Percentiles rank a stretch among this genome's conserved stretches.
phyloP scores from a whole-genome alignment of 2,888 invertebrate genomes.

The Archaeoteleia sp. region DNA sequence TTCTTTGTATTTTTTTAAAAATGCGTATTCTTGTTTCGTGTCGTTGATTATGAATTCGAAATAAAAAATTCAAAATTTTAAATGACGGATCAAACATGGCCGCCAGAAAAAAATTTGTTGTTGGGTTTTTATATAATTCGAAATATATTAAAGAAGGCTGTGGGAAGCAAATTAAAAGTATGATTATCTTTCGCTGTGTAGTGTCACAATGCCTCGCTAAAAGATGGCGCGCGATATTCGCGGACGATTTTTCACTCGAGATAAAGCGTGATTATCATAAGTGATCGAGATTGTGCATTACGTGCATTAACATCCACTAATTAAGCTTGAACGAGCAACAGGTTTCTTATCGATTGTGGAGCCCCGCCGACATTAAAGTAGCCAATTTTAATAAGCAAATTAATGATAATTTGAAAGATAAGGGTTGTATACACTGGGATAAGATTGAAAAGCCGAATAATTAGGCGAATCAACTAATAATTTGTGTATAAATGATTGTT shows the following conservation, averaged over 20 bases:
- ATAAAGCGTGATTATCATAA: conserved; percentile 7
- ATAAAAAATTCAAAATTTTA: neutral
- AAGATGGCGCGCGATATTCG: conserved; percentile 13
- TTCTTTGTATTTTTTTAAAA: too few relatives aligned
- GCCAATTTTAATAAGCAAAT: conserved; percentile 15
- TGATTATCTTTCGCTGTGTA: too few relatives aligned
- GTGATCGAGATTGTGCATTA: conserved; percentile 4
- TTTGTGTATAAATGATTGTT: too few relatives aligned
- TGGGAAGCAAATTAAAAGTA: too few relatives aligned
- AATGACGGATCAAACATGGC: neutral
- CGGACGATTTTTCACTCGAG: conserved; percentile 14
- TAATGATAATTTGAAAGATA: too few relatives aligned
- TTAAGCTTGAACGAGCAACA: conserved; percentile 26
- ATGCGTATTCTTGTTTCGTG: too few relatives aligned
- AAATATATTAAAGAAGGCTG: neutral
- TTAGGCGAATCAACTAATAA: too few relatives aligned
- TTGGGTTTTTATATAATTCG: too few relatives aligned
- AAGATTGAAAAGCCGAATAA: too few relatives aligned
- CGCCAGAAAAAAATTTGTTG: neutral
- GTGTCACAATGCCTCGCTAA: conserved; percentile 14
- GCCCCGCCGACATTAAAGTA: conserved; percentile 7
- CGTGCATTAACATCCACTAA: conserved; percentile 33
- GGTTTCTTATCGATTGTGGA: conserved; percentile 28
- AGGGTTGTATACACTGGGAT: too few relatives aligned
- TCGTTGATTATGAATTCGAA: neutral